phyloP scores from a whole-genome alignment of 2,113 vertebrate genomes.

The Microtus pennsylvanicus region DNA sequence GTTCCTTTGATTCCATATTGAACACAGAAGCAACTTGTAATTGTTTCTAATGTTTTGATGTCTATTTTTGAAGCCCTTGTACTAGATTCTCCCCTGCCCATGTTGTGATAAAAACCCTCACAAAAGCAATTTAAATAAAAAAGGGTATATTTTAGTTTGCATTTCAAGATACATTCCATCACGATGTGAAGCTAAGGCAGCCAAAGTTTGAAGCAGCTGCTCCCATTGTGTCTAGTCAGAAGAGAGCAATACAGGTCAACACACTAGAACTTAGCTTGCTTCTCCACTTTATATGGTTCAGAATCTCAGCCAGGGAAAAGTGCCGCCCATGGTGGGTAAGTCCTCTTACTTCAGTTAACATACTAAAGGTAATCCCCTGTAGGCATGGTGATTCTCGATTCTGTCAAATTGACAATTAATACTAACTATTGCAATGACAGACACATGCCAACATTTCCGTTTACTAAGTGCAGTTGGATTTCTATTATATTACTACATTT shows the following conservation, averaged over 20 bases:
- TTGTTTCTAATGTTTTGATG: constrained; percentile 9
- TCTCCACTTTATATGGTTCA: neutral
- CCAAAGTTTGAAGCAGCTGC: neutral
- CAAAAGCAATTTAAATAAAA: neutral
- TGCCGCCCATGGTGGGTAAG: neutral
- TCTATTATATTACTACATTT: neutral
- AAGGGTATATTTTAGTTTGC: neutral
- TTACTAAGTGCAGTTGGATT: neutral
- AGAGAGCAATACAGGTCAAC: neutral
- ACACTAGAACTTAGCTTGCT: neutral
- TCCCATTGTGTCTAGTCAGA: neutral
- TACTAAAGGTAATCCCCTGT: neutral
- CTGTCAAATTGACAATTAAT: neutral
- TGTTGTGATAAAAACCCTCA: neutral
- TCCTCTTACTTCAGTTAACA: neutral
- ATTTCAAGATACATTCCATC: neutral
- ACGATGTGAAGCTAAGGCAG: neutral
- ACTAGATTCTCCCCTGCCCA: too few species aligned
- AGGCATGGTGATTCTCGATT: neutral
- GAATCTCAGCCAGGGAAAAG: neutral
- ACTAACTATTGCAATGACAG: neutral
- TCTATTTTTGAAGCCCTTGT: constrained; percentile 16
- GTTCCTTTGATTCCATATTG: neutral
- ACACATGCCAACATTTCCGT: neutral
- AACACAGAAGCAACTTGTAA: neutral